phyloP scores from a whole-genome alignment of 2,888 invertebrate genomes.

The Ormyrus labotus region DNA sequence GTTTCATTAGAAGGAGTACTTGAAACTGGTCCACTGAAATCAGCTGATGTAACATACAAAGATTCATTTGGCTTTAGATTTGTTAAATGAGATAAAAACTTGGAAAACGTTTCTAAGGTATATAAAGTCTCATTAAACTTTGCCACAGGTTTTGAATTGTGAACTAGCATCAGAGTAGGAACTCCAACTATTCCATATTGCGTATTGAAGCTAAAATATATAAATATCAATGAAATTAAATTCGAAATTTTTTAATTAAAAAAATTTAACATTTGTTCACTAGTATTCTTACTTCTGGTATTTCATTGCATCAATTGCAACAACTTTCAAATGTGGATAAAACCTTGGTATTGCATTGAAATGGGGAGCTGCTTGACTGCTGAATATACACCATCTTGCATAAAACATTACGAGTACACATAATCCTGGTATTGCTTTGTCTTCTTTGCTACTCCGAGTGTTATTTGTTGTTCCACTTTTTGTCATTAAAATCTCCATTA shows the following conservation, averaged over 20 bases:
- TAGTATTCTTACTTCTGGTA: slow-evolving; percentile 79
- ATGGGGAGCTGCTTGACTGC: slow-evolving; percentile 91
- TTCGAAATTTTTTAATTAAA: slow-evolving; percentile 23
- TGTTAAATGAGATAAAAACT: slow-evolving; percentile 87
- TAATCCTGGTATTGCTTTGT: slow-evolving; percentile 79
- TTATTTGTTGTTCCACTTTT: slow-evolving; percentile 83
- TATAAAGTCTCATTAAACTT: slow-evolving; percentile 91
- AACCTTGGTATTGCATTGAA: slow-evolving; percentile 92
- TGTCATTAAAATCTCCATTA: slow-evolving; percentile 82
- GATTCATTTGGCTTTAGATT: slow-evolving; percentile 81
- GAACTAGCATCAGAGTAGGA: slow-evolving; percentile 91
- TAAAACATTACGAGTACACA: slow-evolving; percentile 92
- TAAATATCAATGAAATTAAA: background rate
- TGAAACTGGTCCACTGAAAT: slow-evolving; percentile 88
- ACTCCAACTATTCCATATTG: slow-evolving; percentile 94
- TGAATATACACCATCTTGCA: slow-evolving; percentile 92
- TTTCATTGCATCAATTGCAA: slow-evolving; percentile 92
- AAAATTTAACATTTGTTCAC: slow-evolving; percentile 10
- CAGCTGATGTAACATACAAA: slow-evolving; percentile 84
- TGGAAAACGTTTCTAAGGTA: slow-evolving; percentile 86
- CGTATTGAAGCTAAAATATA: slow-evolving; percentile 83
- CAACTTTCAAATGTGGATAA: slow-evolving; percentile 90
- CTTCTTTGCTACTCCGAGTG: slow-evolving; percentile 70
- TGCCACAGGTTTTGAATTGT: slow-evolving; percentile 90
- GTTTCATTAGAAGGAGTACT: slow-evolving; percentile 86